Base-by-base conservation (phyloP, 2,797 vertebrate species). In the Pseudochirops cupreus region DNA sequence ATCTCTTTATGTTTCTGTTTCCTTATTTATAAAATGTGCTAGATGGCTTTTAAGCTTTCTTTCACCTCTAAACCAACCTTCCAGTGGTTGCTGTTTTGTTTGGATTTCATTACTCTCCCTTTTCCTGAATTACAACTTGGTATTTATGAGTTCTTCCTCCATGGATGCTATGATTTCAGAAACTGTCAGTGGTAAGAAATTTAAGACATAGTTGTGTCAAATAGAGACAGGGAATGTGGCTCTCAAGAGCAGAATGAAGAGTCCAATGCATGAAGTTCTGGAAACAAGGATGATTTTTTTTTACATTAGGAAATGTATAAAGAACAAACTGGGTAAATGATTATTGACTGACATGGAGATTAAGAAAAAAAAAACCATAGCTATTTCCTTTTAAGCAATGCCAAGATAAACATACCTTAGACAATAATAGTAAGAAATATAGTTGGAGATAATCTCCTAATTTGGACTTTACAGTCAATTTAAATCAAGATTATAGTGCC, bases 381-480 rank as follows among this genome's bases (percentile, higher is more conserved):
- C 7, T 90, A 89, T 56, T 93, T 95, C 90, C 62, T 53, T 93
- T 90, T 56, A 53, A 92, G 91, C 74, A 91, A 91, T 93, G 52
- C 91, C 11, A 90, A 94, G 56, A 94, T 94, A 94, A 57, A 31
- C 21, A 59, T 39, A 89, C 74, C 53, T 96, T 92, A 21, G 39
- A 95, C 59, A 90, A 21, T 62, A 91, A 95, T 92, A 39, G 55
- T 97, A 54, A 93, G 50, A 96, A 82, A 91, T 50, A 92, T 31
- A 82, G 74, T 82, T 46, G 24, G 33, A 53, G 94, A 55, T 57
- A 94, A 97, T 91, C 31, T 31, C 28, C 67, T 55, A 93, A 50
- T 95, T 95, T 96, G 95, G 90, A 92, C 91, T 97, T 95, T 62
- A 94, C 93, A 96, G 82, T 96, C 58, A 95, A 91, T 91, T 96